Base-by-base conservation (phyloP, 2,113 vertebrate genomes). In the Equus przewalskii region DNA sequence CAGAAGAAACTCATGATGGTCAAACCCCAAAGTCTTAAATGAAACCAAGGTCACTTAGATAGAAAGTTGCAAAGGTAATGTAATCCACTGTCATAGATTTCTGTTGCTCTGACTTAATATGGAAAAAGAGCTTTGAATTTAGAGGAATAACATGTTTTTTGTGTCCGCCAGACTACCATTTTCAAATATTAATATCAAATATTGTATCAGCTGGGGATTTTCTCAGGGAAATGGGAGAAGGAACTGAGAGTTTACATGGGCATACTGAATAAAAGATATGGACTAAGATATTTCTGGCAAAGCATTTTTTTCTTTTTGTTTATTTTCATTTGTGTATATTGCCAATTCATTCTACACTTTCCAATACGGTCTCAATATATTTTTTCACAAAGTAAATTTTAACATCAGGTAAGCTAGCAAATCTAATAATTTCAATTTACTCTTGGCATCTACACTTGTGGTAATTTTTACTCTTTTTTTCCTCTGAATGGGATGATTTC, bases 381-480 rank as follows among this genome's bases (percentile, higher is more conserved):
- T 89, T 69, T 89, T 79, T 70, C 33, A 92, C 26, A 90, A 79
- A 72, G 41, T 78, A 94, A 85, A 72, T 6, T 24, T 87, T 92
- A 54, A 73, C 0, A 28, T 46, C 19, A 44, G 5, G 7, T 86
- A 62, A 60, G 7, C 51, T 89, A 79, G 51, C 30, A 88, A 46
- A 80, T 88, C 16, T 72, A 58, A 33, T 44, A 13, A 73, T 60
- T 94, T 96, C 28, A 67, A 2, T 67, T 89, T 62, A 76, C 16
- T 28, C 36, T 94, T 58, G 41, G 4, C 5, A 30, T 73, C 18
- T 82, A 70, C 21, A 26, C 7, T 89, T 62, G 60, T 11, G 22
- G 19, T 69, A 51, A 78, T 78, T 88, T 83, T 28, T 33, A 18
- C 64, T 65, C 36, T 58, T 81, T 92, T 51, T 44, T 33, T 6